Evolutionary conservation across 2,888 invertebrate species (phyloP).

Genomic region (Diaphora mendica): DNA sequence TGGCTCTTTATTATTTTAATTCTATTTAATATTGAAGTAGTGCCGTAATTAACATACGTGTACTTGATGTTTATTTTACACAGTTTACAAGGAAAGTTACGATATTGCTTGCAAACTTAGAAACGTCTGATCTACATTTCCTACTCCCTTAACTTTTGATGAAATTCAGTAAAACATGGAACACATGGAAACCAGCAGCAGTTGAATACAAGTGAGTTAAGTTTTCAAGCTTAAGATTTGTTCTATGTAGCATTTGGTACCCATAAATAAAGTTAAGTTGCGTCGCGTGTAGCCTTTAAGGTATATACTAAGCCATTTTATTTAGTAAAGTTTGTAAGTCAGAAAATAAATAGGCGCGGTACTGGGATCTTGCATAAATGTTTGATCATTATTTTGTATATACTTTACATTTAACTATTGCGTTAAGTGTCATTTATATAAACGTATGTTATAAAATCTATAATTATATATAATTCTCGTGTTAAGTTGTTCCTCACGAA

Average conservation of each 20-base stretch:
- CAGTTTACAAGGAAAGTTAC: not conserved
- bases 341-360: not conserved
- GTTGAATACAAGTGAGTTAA: not conserved
- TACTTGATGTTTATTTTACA: not conserved
- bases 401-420: not conserved
- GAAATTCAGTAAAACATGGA: not conserved
- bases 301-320: not conserved
- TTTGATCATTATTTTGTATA: too few species aligned
- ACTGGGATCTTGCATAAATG: not conserved
- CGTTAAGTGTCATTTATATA: not conserved
- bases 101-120: not conserved
- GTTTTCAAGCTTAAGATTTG: not conserved
- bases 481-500: too few species aligned
- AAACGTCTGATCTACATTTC: not conserved
- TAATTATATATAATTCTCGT: too few species aligned
- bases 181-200: not conserved
- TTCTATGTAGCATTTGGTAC: not conserved
- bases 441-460: not conserved
- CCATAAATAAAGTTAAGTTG: not conserved
- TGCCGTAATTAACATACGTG: not conserved
- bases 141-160: not conserved
- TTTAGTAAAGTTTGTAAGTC: not conserved
- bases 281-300: not conserved
- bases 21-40: not conserved
- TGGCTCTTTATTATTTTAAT: too few species aligned